Percentiles rank a stretch among this genome's conserved stretches.
phyloP scores from a whole-genome alignment of 2,797 vertebrate species.

The Gila robusta region DNA sequence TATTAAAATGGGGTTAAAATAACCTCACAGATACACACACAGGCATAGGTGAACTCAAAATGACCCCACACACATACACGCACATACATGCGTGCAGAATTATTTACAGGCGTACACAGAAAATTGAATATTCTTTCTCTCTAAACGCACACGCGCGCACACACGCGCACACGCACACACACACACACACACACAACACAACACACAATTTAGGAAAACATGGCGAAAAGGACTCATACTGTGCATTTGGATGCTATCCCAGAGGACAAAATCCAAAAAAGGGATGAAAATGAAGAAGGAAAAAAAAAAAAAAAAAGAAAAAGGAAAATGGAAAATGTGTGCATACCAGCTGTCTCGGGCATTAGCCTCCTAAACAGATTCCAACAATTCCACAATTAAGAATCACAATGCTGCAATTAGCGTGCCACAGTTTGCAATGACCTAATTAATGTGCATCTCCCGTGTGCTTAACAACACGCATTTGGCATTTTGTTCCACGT shows the following conservation, averaged over 20 bases:
- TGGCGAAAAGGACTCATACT: conserved; percentile 54
- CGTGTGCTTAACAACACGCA: conserved; percentile 65
- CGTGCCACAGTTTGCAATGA: conserved; percentile 67
- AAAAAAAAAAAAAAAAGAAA: conserved; percentile 27
- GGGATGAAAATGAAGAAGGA: neutral
- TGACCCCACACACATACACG: neutral
- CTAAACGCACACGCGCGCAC: neutral
- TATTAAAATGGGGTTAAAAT: conserved; percentile 74
- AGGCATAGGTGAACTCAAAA: neutral
- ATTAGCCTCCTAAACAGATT: conserved; percentile 75
- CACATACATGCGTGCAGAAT: conserved; percentile 6
- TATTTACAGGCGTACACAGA: conserved; percentile 11
- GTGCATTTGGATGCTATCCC: conserved; percentile 72
- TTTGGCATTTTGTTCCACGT: conserved; percentile 62
- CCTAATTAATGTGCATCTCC: conserved; percentile 73
- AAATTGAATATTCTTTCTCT: conserved; percentile 11
- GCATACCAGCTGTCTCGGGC: conserved; percentile 73
- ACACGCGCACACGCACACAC: neutral
- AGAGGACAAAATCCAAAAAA: conserved; percentile 66
- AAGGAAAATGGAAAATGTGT: conserved; percentile 43
- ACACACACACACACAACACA: neutral
- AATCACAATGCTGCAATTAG: conserved; percentile 76
- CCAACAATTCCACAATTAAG: conserved; percentile 77
- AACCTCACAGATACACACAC: conserved; percentile 32
- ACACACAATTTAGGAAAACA: conserved; percentile 15